phyloP scores from a whole-genome alignment of 2,888 invertebrate species.

The Blomia tropicalis region DNA sequence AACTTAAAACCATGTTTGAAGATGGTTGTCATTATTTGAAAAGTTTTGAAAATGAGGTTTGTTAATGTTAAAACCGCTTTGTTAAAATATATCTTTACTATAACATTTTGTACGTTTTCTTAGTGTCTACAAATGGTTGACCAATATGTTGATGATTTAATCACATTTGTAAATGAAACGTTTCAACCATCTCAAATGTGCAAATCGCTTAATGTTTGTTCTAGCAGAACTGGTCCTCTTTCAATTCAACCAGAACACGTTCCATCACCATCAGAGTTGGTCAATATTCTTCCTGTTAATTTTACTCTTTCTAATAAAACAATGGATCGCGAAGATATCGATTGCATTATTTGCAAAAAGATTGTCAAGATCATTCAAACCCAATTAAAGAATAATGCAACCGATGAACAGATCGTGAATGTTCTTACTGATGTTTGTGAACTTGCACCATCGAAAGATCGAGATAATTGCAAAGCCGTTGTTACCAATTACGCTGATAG shows the following conservation, averaged over 20 bases:
- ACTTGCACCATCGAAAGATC: conserved; percentile 43
- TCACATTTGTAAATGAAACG: conserved; percentile 16
- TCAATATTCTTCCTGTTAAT: conserved; percentile 21
- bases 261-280: conserved; percentile 17
- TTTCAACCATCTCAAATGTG: conserved; percentile 20
- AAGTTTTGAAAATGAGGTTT: conserved; percentile 23
- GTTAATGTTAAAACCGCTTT: neutral
- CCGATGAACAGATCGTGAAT: conserved; percentile 53
- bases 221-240: neutral
- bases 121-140: conserved; percentile 19
- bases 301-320: neutral
- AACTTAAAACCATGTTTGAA: conserved; percentile 22
- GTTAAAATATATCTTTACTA: neutral
- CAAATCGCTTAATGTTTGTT: conserved; percentile 19
- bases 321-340: neutral
- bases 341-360: conserved; percentile 64
- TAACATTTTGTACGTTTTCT: neutral
- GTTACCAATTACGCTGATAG: conserved; percentile 58
- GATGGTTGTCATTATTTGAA: conserved; percentile 19
- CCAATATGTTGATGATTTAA: conserved; percentile 19
- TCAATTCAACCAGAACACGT: neutral
- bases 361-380: conserved; percentile 61
- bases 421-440: conserved; percentile 54
- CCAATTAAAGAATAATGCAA: conserved; percentile 53
- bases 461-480: conserved; percentile 56